Base-by-base conservation (phyloP, 2,888 invertebrate species). In the Busseola fusca region DNA sequence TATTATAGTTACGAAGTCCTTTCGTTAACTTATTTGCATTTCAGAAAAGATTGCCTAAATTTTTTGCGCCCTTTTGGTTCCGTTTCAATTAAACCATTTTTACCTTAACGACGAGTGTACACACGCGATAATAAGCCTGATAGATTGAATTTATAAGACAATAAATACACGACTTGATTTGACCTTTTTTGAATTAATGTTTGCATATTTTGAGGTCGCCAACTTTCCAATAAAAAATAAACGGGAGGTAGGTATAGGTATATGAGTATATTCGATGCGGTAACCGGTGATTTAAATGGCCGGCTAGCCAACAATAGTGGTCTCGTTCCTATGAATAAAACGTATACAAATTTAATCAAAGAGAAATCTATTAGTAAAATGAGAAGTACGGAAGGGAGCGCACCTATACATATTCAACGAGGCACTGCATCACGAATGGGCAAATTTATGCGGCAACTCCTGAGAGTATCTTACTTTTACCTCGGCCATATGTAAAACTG, bases 281-380 rank as follows among this genome's bases (percentile, higher is more conserved):
- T 88, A 88, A 88, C 90, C 89, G 85, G 88, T 91, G 92, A 93
- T 93, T 93, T 93, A 93, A 92, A 88, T 87, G 91, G 88, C 87
- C 83, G 90, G 88, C 89, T 86, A 87, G 88, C 90, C 90, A 94
- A 95, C 94, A 94, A 93, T 94, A 94, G 93, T 92, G 88, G 92
- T 90, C 90, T 91, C 89, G 85, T 84, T 85, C 91, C 91, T 93
- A 94, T 94, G 95, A 94, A 95, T 95, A 95, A 95, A 95, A 94
- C 93, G 93, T 93, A 94, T 94, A 95, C 95, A 95, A 95, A 95
- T 95, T 95, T 95, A 95, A 95, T 95, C 95, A 95, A 94, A 95
- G 94, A 93, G 93, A 94, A 95, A 95, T 95, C 95, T 95, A 95
- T 95, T 95, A 95, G 95, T 95, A 95, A 95, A 95, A 95, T 95